Base-by-base conservation (phyloP, 2,888 invertebrate genomes). In the Adelognathus sp. region DNA sequence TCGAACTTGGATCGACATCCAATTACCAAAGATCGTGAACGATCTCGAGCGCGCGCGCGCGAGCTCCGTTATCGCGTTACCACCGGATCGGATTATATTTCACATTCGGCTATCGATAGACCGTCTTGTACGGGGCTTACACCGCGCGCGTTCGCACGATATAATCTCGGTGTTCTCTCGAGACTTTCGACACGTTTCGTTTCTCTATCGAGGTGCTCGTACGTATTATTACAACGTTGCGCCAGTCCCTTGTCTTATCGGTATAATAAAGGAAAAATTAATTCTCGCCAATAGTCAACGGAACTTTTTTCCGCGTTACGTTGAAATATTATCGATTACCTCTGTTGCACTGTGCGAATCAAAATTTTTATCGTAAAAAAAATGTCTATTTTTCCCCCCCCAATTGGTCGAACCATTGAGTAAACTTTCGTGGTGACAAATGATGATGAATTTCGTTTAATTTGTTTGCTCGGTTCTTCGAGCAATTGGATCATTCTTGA, bases 1-100 rank as follows among this genome's bases (percentile, higher is more conserved):
- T 14, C 36, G 18, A 3, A 16, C 70, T 83, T 78, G 71, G 83
- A 85, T 87, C 86, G 83, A 84, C 84, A 84, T 82, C 84, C 80
- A 84, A 87, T 86, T 84, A 83, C 79, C 80, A 72, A 71, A 82
- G 85, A 88, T 88, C 85, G 82, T 74, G 64, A n/a, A 61, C 56
- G 67, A 72, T 77, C 52, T n/a, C 50, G 52, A 24, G 9, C 63
- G 73, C 67, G n/a, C n/a, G n/a, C n/a, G n/a, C n/a, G n/a, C n/a
- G n/a, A n/a, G n/a, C n/a, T n/a, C n/a, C n/a, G 73, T 73, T 77
- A 77, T 77, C 77, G 69, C 54, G 31, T n/a, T 50, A 58, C 54
- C 72, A 67, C 60, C 60, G 52, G 58, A 61, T 67, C 77, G 72
- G 54, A 72, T 77, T 73, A 66, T 66, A 74, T 64, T 72, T 74